Evolutionary conservation across 2,797 vertebrate species (phyloP), one percentile per base, ranked within the genome.

Genomic region (Onychomys arenicola): DNA sequence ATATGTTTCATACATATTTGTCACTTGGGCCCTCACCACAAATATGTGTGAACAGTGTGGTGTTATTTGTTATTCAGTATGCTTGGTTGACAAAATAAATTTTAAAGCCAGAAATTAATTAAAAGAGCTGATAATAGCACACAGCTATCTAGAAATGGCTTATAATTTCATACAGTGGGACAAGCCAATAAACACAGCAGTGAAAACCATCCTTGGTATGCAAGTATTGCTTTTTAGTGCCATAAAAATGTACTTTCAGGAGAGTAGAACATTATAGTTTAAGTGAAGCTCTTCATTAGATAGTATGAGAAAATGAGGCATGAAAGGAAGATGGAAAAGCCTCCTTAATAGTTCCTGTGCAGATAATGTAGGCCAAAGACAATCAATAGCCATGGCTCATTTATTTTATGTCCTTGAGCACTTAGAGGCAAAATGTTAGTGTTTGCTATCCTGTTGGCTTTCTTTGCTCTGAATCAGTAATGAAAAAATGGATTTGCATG

Each of bases 371-470:
- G 98, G 98, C 92, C 90, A 98, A 98, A 99, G 98, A 99, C 98
- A 99, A 99, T 99, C 98, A 99, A 99, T 99, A 98, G 95, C 91
- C 98, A 99, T 97, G 99, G 98, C 98, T 99, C 98, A 99, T 99
- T 99, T 99, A 98, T 96, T 99, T 99, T 99, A 99, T 99, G 97
- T 98, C 97, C 97, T 93, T 98, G 97, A 98, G 97, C 97, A 98
- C 97, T 98, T 98, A 96, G 94, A 97, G 97, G 93, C 96, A 99
- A 99, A 98, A 98, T 97, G 97, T 98, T 98, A 98, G 97, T 97
- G 97, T 98, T 97, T 96, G 97, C 83, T 97, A 32, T 98, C 92
- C 92, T 97, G 76, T 95, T 98, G 91, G 97, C 71, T 96, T 98
- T 97, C 93, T 96, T 91, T 98, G 90, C 95, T 93, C 93, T 98